Evolutionary conservation across 1,140 invertebrate species (phyloP), one percentile per base, ranked within the genome.

Genomic region (Atta texana): DNA sequence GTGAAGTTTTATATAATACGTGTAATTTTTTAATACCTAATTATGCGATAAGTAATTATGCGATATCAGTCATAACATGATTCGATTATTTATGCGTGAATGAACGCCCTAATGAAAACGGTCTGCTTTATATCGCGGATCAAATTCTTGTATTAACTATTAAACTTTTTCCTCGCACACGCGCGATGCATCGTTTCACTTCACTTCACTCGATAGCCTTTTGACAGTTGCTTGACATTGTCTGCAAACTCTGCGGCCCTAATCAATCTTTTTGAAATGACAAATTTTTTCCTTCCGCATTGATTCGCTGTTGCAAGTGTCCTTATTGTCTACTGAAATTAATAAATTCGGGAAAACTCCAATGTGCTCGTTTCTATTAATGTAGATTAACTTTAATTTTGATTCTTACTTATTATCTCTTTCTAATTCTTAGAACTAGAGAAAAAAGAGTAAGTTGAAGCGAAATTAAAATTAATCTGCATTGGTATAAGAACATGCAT

Each of bases 201-300:
- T 64, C 39, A 77, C 21, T 77, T 77, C 39, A 49, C 44, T 61
- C 76, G 57, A 66, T 78, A 78, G 61, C 24, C 53, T 78, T 77
- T 64, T 49, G 59, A 78, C 31, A 49, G 75, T 39, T 44, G 24
- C 34, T 44, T 64, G 59, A 64, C 75, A 78, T 78, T 78, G 39
- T 16, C 18, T 66, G 61, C 76, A 64, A 78, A 66, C 4, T 63
- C 4, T 63, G 49, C 31, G 57, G 59, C 10, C 6, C 24, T 63
- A 49, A 64, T 66, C 61, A 5, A 66, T 49, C 44, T 66, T 28
- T 24, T 64, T 21, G 24, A 78, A 34, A 53, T n/a, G 72, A 75
- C 44, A 78, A 64, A 66, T 49, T 78, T 78, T n/a, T 21, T 24
- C 31, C 21, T 31, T 49, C 24, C 34, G 21, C 16, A n/a, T 64